Conservation (phyloP, 2,113 vertebrate genomes). For the Pipra filicauda region DNA sequence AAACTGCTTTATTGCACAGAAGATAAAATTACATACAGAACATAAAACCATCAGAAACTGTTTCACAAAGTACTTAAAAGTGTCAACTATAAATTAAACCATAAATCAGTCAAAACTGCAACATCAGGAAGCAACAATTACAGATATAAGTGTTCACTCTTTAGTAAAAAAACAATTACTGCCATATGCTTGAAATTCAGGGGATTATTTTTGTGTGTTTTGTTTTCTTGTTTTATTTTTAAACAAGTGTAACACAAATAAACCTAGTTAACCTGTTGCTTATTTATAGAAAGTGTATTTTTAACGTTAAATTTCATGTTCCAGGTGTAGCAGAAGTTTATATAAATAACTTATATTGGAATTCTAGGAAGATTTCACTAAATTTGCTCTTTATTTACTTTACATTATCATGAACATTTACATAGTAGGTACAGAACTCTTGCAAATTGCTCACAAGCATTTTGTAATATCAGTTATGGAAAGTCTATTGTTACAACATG, state of each 20-base stretch:
- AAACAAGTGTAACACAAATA: background rate
- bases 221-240: background rate
- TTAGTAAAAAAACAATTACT: constrained; percentile 28
- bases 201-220: background rate
- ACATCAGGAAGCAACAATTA: constrained; percentile 39
- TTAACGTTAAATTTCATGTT: background rate
- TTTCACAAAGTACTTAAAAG: constrained; percentile 14
- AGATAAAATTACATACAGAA: constrained; percentile 33
- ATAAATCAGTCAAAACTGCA: constrained; percentile 49
- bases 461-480: background rate
- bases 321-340: background rate
- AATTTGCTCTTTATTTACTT: background rate
- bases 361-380: background rate
- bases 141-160: constrained; percentile 4
- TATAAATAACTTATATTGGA: background rate
- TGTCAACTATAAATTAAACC: constrained; percentile 31
- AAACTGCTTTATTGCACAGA: constrained; percentile 11
- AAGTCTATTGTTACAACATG: background rate
- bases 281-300: background rate
- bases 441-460: background rate
- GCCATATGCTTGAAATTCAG: constrained; percentile 12
- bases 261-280: background rate
- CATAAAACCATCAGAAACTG: constrained; percentile 17
- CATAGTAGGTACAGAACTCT: background rate
- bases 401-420: background rate